Conservation (phyloP, 2,888 invertebrate genomes). For the Cheilosia vernalis region DNA sequence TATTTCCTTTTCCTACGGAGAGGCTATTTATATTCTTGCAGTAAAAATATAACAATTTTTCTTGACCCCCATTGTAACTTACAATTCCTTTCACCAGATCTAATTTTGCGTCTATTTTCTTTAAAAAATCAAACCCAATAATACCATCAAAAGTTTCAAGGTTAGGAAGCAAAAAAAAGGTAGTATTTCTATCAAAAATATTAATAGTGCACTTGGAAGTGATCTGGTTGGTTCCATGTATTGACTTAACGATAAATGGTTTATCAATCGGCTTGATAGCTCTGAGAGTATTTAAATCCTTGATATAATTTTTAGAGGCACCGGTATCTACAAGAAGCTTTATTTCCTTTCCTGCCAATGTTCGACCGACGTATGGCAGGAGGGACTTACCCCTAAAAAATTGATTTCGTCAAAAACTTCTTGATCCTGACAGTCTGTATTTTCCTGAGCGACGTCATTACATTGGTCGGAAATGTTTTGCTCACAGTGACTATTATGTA, state of each 20-base stretch:
- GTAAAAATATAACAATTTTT: slow-evolving; percentile 28
- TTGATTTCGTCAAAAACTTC: slow-evolving; percentile 16
- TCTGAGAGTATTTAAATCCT: slow-evolving; percentile 34
- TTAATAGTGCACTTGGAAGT: slow-evolving; percentile 32
- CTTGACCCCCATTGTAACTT: slow-evolving; percentile 30
- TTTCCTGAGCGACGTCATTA: too few species aligned
- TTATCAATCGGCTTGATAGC: slow-evolving; percentile 27
- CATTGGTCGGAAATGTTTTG: background rate
- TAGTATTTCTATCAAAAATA: slow-evolving; percentile 50
- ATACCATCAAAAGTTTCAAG: slow-evolving; percentile 64
- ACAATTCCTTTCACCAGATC: slow-evolving; percentile 49
- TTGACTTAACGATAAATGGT: slow-evolving; percentile 15
- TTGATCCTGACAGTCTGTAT: background rate
- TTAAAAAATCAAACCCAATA: slow-evolving; percentile 64
- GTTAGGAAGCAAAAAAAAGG: slow-evolving; percentile 58
- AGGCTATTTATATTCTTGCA: slow-evolving; percentile 2
- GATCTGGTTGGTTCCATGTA: slow-evolving; percentile 6
- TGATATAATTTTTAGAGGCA: slow-evolving; percentile 62
- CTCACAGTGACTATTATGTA: background rate
- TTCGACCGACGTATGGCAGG: slow-evolving; percentile 30
- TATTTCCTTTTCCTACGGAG: background rate
- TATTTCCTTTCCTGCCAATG: slow-evolving; percentile 35
- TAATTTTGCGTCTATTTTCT: slow-evolving; percentile 44
- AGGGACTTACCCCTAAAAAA: slow-evolving; percentile 48
- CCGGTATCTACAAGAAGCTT: slow-evolving; percentile 44